These are phyloP conservation scores for Rhodinocichla rosea DNA, from an alignment of 2,113 vertebrate genomes.

Conservation along the genomic window DNA sequence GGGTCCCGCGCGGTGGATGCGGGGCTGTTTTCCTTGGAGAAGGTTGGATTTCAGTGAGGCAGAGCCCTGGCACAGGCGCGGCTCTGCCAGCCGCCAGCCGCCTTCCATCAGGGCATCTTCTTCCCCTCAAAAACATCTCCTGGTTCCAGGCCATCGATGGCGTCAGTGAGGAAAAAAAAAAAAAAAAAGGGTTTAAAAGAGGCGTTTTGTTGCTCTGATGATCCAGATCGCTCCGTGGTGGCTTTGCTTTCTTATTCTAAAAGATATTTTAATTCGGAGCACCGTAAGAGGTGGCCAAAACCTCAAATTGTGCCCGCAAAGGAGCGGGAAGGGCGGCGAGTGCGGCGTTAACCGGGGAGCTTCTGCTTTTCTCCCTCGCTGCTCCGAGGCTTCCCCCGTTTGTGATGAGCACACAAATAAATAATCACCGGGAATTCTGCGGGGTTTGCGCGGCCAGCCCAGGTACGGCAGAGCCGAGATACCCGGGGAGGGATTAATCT, in stretches of 20 bases:
- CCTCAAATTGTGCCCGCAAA: not conserved
- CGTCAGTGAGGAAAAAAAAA: not conserved
- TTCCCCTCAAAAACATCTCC: not conserved
- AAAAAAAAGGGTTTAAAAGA: not conserved
- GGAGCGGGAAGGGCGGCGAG: not conserved
- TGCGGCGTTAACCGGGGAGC: not conserved
- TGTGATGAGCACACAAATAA: not conserved
- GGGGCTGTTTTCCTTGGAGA: not conserved
- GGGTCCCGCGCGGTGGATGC: not conserved
- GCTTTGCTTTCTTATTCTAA: not conserved
- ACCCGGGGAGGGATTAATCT: not conserved
- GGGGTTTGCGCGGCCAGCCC: not conserved
- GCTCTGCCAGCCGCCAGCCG: not conserved
- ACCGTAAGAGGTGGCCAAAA: not conserved
- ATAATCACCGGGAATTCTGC: not conserved
- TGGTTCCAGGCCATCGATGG: not conserved
- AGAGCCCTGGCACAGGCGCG: not conserved
- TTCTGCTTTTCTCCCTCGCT: not conserved
- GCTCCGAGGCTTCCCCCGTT: not conserved
- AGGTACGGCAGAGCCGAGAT: not conserved
- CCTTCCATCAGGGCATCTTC: not conserved
- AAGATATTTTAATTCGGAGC: not conserved
- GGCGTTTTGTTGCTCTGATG: not conserved
- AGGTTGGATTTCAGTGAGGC: not conserved
- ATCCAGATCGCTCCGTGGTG: not conserved